phyloP scores from a whole-genome alignment of 2,888 invertebrate genomes.

The Mylabris sibirica region DNA sequence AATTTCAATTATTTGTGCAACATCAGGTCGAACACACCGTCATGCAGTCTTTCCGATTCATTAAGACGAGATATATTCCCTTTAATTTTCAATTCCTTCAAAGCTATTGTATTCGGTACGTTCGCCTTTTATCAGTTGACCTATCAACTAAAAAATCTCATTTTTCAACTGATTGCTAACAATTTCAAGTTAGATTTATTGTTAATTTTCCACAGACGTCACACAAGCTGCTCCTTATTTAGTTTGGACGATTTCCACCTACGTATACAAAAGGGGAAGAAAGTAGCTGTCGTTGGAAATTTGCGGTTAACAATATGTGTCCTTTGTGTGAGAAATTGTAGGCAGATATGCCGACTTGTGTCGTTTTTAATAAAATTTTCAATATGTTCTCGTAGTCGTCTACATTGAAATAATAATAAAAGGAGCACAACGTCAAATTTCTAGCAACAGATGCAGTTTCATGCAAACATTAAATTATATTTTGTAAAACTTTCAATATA shows the following conservation, averaged over 20 bases:
- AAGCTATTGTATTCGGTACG: too few species aligned
- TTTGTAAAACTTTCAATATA: slow-evolving; percentile 13
- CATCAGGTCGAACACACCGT: background rate
- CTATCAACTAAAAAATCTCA: too few species aligned
- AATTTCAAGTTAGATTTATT: slow-evolving; percentile 22
- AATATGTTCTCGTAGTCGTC: slow-evolving; percentile 1
- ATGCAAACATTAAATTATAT: slow-evolving; percentile 6
- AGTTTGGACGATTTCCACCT: too few species aligned
- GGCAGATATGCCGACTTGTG: background rate
- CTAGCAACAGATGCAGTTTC: slow-evolving; percentile 8
- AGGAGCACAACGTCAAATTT: background rate
- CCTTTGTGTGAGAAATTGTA: background rate
- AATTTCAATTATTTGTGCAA: background rate
- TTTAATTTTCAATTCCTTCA: background rate
- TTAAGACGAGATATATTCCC: background rate
- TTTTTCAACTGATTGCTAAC: background rate
- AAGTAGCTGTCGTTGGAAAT: background rate
- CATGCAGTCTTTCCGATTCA: background rate
- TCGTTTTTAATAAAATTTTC: slow-evolving; percentile 13
- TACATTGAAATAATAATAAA: slow-evolving; percentile 10
- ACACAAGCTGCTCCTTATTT: too few species aligned
- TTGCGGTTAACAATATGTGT: slow-evolving; percentile 4
- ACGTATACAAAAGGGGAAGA: background rate
- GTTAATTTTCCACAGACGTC: slow-evolving; percentile 11
- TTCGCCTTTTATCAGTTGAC: too few species aligned